A percentile compares a stretch with the other conserved stretches of the same genome.
These are phyloP conservation scores for Isaurus tuberculatus DNA, from an alignment of 92 coral and sea anemone genomes.

Conservation along the genomic window DNA sequence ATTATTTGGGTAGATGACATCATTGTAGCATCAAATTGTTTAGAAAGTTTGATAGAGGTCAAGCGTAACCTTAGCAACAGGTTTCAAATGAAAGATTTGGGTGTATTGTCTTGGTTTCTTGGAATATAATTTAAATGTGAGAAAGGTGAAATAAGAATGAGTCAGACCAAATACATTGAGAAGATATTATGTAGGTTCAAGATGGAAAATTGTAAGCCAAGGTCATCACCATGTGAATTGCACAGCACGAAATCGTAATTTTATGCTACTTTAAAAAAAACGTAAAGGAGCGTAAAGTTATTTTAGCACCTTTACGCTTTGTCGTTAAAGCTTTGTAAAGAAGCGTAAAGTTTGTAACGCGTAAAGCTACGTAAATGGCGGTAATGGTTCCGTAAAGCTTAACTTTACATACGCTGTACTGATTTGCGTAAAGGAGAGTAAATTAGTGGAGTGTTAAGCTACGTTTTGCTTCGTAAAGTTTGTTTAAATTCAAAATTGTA, in stretches of 20 bases:
- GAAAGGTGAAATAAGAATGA: too few relatives aligned
- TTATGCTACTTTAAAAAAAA: background rate
- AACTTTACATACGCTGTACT: background rate
- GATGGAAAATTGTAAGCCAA: too few relatives aligned
- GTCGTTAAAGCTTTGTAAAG: background rate
- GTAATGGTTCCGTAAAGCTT: background rate
- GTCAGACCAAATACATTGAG: too few relatives aligned
- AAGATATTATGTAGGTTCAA: too few relatives aligned
- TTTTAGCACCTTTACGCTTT: background rate
- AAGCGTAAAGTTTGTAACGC: background rate
- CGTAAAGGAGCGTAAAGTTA: background rate
- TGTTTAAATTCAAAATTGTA: background rate
- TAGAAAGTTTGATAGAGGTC: too few relatives aligned
- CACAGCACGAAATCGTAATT: slow-evolving; percentile 1
- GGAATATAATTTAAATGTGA: too few relatives aligned
- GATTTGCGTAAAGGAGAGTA: background rate
- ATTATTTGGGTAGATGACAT: too few relatives aligned
- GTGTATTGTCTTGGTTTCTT: too few relatives aligned
- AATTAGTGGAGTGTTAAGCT: background rate
- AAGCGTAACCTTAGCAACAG: too few relatives aligned
- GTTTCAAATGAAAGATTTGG: too few relatives aligned
- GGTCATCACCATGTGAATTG: too few relatives aligned
- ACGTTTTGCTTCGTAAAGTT: background rate
- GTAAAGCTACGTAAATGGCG: background rate
- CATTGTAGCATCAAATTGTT: too few relatives aligned